Evolutionary conservation across 1,140 invertebrate species (phyloP).

Genomic region (Papilio polyxenes): DNA sequence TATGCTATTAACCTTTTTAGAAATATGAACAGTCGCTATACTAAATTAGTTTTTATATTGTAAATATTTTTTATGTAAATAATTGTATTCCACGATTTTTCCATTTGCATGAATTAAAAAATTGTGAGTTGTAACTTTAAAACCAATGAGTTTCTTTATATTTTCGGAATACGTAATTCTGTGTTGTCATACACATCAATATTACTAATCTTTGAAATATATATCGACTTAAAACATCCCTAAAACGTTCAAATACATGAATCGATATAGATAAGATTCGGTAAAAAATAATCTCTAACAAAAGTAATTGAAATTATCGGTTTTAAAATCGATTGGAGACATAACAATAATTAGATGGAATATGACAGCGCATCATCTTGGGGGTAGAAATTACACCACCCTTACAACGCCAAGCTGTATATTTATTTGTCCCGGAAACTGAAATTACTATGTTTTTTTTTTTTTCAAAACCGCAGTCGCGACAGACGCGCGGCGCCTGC

Average conservation of each 20-base stretch:
- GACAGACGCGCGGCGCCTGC: conserved; percentile 58
- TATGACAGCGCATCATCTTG: conserved; percentile 42
- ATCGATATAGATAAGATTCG: background rate
- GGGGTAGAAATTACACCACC: conserved; percentile 40
- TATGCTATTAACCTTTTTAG: conserved; percentile 1
- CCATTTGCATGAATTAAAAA: too few species aligned
- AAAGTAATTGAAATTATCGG: conserved; percentile 41
- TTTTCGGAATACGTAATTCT: too few species aligned
- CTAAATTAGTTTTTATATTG: background rate
- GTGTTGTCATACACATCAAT: too few species aligned
- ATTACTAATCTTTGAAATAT: too few species aligned
- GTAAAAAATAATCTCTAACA: background rate
- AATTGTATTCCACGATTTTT: too few species aligned
- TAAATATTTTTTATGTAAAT: too few species aligned
- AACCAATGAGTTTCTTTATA: too few species aligned
- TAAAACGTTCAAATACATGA: background rate
- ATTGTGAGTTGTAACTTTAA: too few species aligned
- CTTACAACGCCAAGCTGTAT: conserved; percentile 44
- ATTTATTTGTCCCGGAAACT: conserved; percentile 55
- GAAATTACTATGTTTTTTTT: conserved; percentile 54
- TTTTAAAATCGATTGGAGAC: conserved; percentile 50
- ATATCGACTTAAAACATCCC: too few species aligned
- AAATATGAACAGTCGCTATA: background rate
- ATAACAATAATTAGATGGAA: conserved; percentile 51
- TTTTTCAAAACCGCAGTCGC: conserved; percentile 60